A percentile compares a stretch with the other conserved stretches of the same genome.
Conservation (phyloP, 2,797 vertebrate species). For the Podargus strigoides region DNA sequence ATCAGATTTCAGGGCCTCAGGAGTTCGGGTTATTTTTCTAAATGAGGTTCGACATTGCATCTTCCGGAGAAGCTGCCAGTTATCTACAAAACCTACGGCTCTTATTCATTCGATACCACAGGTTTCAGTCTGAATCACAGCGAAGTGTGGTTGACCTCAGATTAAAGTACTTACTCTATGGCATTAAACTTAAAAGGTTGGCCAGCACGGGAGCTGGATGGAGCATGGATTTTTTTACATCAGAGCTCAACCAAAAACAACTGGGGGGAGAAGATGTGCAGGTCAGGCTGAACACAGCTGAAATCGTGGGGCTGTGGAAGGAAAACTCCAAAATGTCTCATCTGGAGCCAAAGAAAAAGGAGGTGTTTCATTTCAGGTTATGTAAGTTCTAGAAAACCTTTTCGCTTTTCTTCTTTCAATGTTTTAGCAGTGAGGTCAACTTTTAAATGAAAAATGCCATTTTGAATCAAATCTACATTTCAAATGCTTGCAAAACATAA, state of each 20-base stretch:
- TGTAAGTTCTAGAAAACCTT: not conserved
- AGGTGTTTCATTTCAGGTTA: not conserved
- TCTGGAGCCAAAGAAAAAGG: not conserved
- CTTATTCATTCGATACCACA: slow-evolving; percentile 53
- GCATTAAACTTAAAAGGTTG: not conserved
- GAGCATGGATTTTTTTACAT: not conserved
- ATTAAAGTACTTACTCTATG: slow-evolving; percentile 14
- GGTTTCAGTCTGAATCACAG: slow-evolving; percentile 55
- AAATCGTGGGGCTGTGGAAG: not conserved
- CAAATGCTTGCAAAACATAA: slow-evolving; percentile 54
- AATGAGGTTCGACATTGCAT: not conserved
- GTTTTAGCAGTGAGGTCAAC: not conserved
- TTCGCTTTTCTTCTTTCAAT: not conserved
- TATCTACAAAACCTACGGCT: slow-evolving; percentile 46
- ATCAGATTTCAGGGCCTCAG: slow-evolving; percentile 28
- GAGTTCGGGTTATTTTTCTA: slow-evolving; percentile 42
- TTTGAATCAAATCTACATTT: slow-evolving; percentile 49
- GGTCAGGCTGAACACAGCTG: not conserved
- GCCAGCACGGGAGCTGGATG: not conserved
- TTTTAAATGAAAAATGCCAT: slow-evolving; percentile 4
- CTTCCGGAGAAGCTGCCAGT: slow-evolving; percentile 45
- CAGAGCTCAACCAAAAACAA: not conserved
- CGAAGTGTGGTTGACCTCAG: slow-evolving; percentile 54
- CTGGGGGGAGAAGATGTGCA: not conserved
- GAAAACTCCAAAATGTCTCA: not conserved